Evolutionary conservation across 2,797 vertebrate species (phyloP), one percentile per base, ranked within the genome.

Genomic region (Enteromius argenteus): DNA sequence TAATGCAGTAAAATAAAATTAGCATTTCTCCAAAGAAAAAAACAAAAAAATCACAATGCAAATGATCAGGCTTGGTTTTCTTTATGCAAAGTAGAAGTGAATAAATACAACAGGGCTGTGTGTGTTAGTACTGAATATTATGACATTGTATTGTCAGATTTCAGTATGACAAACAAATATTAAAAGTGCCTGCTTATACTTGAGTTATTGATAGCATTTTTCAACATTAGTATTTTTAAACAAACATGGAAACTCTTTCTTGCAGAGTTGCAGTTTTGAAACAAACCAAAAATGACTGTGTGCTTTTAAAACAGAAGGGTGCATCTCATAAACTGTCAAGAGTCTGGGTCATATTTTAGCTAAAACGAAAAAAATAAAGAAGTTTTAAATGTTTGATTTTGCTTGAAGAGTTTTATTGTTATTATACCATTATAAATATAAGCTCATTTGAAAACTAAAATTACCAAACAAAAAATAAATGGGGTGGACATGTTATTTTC

Each of bases 151-250:
- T 51, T 80, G 74, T 58, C 46, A 85, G 35, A 35, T 75, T 68
- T 58, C 35, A 85, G 56, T 58, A 37, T 74, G 56, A 23, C 58
- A 85, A 81, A 69, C 51, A 60, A 85, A 49, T 68, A 32, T 10
- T 60, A 1, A 68, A 85, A 76, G 23, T 32, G 10, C 1, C 30
- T 32, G 5, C 4, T 46, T 30, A 13, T 72, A 21, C 3, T 5
- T 30, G 8, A 21, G 46, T 49, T 66, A 17, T 21, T 51, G 5
- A 1, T 74, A 3, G 27, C 5, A 64, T 64, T 15, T 30, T 64
- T 64, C 14, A 7, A 15, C 7, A 62, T 27, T 30, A 62, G 6
- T 32, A 62, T 15, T 7, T 15, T 32, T 56, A 60, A 62, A 62
- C 27, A 15, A 30, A 62, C 13, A 15, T 27, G 21, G 13, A n/a